A percentile compares a stretch with the other conserved stretches of the same genome.
Conservation (phyloP, 2,797 vertebrate genomes). For the Erethizon dorsatum region DNA sequence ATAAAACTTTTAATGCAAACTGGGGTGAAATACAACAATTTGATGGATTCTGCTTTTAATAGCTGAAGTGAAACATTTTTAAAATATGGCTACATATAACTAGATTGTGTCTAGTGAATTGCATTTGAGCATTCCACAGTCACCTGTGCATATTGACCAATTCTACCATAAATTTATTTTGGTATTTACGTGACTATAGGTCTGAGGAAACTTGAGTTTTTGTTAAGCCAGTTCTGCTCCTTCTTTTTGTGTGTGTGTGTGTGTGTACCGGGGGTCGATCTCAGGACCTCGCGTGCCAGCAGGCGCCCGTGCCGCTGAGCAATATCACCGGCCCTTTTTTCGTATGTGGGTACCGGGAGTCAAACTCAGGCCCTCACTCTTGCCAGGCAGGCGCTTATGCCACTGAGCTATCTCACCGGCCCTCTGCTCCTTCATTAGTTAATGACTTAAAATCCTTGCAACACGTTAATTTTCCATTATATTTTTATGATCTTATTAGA, state of each 20-base stretch:
- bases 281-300: too few relatives aligned
- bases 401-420: too few relatives aligned
- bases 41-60: neutral
- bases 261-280: too few relatives aligned
- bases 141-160: neutral
- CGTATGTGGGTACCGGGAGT: too few relatives aligned
- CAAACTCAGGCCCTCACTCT: too few relatives aligned
- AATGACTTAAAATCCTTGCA: neutral
- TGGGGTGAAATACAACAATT: neutral
- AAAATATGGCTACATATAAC: neutral
- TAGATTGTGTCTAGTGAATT: neutral
- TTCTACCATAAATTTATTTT: neutral
- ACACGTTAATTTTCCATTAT: neutral
- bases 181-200: neutral
- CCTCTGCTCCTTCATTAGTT: neutral
- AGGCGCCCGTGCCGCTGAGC: too few relatives aligned
- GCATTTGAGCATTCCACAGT: neutral
- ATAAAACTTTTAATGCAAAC: neutral
- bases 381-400: too few relatives aligned
- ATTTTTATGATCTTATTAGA: neutral
- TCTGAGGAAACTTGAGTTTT: neutral
- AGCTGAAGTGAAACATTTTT: neutral
- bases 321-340: too few relatives aligned
- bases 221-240: neutral
- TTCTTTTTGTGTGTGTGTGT: too few relatives aligned